Evolutionary conservation across 2,888 invertebrate genomes (phyloP), one percentile per base, ranked within the genome.

Genomic region (Apocheima hispidaria): DNA sequence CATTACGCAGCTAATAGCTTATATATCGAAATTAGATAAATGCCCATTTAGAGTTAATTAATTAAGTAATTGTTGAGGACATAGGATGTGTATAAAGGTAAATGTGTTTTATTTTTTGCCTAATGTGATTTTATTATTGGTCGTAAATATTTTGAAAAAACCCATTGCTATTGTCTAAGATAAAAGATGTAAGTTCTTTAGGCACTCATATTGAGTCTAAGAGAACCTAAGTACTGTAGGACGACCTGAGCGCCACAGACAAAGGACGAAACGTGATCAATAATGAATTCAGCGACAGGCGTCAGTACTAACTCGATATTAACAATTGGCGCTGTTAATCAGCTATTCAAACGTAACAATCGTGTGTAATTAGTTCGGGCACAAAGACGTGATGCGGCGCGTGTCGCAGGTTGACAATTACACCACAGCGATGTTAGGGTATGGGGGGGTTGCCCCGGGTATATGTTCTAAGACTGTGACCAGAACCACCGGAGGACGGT

Each of bases 281-380:
- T 59, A 48, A 40, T 23, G 26, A 14, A 60, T 53, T 60, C 48
- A 41, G 35, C 41, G 49, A 41, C 30, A 21, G 53, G 48, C 46
- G 21, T 3, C 12, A 21, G 35, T 28, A 4, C 54, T 55, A 43
- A 54, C 54, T 49, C 38, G 36, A 60, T 55, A 54, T 50, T 38
- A 60, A 60, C 54, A 54, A 60, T 60, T 60, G 55, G 41, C 38
- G 30, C 12, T 43, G 56, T 18, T 50, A 51, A 52, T 58, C 38
- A 44, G 21, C 23, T 49, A 41, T 58, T 52, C 51, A 20, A 38
- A 5, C 16, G 26, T 30, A 43, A 52, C 35, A 28, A 38, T n/a
- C 9, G 14, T n/a, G n/a, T n/a, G 46, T 46, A 58, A 58, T 58
- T 58, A 58, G 40, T 52, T 52, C 46, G 30, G 30, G 38, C 44